Evolutionary conservation across 2,797 vertebrate species (phyloP), one percentile per base, ranked within the genome.

Genomic region (Falco columbarius): DNA sequence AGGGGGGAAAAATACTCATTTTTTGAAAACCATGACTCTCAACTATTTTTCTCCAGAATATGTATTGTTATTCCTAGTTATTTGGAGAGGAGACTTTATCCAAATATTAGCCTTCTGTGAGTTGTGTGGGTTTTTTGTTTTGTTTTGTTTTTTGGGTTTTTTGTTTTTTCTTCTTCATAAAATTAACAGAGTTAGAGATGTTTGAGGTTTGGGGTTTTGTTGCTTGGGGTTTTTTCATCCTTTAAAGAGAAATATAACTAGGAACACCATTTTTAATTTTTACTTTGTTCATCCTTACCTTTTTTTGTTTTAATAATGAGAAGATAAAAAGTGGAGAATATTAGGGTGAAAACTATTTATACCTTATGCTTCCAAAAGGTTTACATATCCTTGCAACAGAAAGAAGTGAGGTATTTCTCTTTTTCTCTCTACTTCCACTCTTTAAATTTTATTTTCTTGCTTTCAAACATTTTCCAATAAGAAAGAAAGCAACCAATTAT

Each of bases 281-380:
- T 62, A 30, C 3, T 16, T 59, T 36, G 5, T 62, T 67, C 5
- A n/a, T 30, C 10, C 6, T 27, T 59, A 12, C 4, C 27, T 23
- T 49, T 3, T 52, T 21, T 54, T 3, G 42, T 24, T 68, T 21
- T 29, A 4, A 15, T 12, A 44, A n/a, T 4, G 5, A 56, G 2
- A 46, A 73, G 10, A 27, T 14, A 68, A 59, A 49, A 49, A 21
- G 7, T 72, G 5, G 7, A 67, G 21, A 74, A 52, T 49, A 62
- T 24, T 6, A 54, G 10, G 6, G 3, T 71, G 14, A 73, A 86
- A 76, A 36, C 1, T 34, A 40, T 46, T 74, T n/a, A 32, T 3
- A 36, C 2, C 2, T 44, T 46, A 27, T 27, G 4, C 6, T 76
- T 83, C 4, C 27, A 26, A 74, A 56, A 49, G 0, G 0, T 59